These are phyloP conservation scores for Myiagra hebetior DNA, from an alignment of 2,113 vertebrate species.

Conservation along the genomic window DNA sequence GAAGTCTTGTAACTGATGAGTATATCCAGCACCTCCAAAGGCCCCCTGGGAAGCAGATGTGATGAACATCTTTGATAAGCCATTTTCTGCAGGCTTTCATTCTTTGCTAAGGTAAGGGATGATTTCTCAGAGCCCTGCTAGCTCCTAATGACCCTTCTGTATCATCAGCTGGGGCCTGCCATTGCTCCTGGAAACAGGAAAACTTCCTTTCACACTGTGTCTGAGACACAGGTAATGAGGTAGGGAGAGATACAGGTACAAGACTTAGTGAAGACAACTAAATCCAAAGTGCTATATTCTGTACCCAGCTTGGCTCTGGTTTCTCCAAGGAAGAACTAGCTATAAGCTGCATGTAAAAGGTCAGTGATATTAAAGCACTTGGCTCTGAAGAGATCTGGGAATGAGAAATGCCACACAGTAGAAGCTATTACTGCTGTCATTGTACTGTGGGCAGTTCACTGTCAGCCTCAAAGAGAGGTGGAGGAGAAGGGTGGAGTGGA, in stretches of 20 bases:
- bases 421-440: not conserved
- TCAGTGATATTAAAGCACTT: not conserved
- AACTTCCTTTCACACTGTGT: not conserved
- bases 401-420: not conserved
- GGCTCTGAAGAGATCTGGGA: not conserved
- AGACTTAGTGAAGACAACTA: not conserved
- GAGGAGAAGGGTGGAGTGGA: not conserved
- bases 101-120: not conserved
- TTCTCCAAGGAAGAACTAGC: not conserved
- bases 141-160: conserved; percentile 7
- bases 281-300: not conserved
- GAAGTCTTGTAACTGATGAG: not conserved
- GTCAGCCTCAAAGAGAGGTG: not conserved
- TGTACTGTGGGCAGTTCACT: not conserved
- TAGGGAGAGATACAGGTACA: not conserved
- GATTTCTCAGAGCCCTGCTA: conserved; percentile 2
- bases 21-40: not conserved
- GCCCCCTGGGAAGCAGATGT: not conserved
- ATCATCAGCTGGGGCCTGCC: not conserved
- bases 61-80: conserved; percentile 38
- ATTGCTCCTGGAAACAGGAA: not conserved
- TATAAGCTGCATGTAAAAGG: not conserved
- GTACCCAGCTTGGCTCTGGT: not conserved
- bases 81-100: conserved; percentile 35
- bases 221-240: not conserved